These are phyloP conservation scores for Merluccius polli DNA, from an alignment of 2,797 vertebrate genomes.

Conservation along the genomic window DNA sequence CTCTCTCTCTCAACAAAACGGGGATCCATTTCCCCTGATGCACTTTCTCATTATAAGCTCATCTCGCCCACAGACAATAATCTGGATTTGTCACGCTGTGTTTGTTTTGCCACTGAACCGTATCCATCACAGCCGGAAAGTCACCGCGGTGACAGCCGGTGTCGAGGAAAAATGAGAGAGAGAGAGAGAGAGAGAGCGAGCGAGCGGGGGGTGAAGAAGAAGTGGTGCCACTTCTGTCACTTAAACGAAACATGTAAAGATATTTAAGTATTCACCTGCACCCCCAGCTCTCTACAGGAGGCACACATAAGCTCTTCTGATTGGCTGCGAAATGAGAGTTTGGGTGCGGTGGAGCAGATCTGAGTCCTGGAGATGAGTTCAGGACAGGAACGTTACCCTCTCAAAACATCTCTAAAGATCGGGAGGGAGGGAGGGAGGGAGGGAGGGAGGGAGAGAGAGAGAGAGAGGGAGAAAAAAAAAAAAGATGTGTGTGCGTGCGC, in stretches of 20 bases:
- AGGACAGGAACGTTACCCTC: constrained; percentile 50
- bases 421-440: constrained; percentile 26
- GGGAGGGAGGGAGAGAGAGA: constrained; percentile 42
- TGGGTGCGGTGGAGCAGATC: constrained; percentile 30
- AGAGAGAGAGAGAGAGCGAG: neutral
- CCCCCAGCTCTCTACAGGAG: too few species aligned
- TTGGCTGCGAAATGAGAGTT: too few species aligned
- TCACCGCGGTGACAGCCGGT: neutral
- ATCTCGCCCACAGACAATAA: constrained; percentile 75
- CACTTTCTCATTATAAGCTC: constrained; percentile 78
- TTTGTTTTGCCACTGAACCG: constrained; percentile 70
- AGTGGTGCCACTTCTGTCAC: constrained; percentile 17
- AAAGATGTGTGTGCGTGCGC: constrained; percentile 33
- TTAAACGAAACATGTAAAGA: too few species aligned
- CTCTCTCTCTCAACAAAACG: constrained; percentile 56
- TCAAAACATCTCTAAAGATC: constrained; percentile 51
- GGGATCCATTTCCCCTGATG: constrained; percentile 74
- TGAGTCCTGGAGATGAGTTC: constrained; percentile 48
- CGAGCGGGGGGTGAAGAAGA: constrained; percentile 18
- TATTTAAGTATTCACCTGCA: too few species aligned
- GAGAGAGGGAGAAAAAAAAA: constrained; percentile 41
- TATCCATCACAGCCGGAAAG: constrained; percentile 60
- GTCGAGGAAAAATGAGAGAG: neutral
- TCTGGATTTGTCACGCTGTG: constrained; percentile 77
- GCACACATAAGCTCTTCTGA: too few species aligned